A percentile compares a stretch with the other conserved stretches of the same genome.
phyloP scores from a whole-genome alignment of 2,888 invertebrate genomes.

The Mactromeris polynyma region DNA sequence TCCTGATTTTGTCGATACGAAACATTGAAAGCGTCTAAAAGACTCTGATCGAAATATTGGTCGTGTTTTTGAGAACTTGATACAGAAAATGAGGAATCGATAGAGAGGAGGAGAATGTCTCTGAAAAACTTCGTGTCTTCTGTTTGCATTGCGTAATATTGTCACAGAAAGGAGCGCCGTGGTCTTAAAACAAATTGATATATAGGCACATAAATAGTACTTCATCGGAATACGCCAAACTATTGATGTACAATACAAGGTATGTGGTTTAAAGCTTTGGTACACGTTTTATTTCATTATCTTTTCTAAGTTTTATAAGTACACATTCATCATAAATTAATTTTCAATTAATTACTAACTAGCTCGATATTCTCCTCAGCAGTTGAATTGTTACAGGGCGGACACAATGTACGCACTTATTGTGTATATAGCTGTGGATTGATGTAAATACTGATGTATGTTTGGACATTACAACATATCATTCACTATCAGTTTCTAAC shows the following conservation, averaged over 20 bases:
- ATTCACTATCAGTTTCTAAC: no score
- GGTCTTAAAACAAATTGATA: neutral
- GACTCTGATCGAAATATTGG: constrained; percentile 2
- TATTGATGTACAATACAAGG: neutral
- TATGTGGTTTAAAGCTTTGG: neutral
- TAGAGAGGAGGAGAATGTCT: neutral
- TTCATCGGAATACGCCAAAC: neutral
- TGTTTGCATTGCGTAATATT: neutral
- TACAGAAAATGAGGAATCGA: constrained; percentile 3
- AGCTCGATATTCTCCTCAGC: no score
- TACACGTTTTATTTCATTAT: neutral
- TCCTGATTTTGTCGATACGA: neutral
- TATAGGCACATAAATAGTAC: neutral
- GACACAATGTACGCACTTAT: no score
- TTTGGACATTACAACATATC: no score
- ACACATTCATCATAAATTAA: no score
- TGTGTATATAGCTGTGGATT: no score
- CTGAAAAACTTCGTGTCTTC: neutral
- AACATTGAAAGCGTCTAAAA: neutral
- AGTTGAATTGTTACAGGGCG: no score
- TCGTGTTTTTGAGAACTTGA: neutral
- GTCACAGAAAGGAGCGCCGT: neutral
- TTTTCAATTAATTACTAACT: no score
- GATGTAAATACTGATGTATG: no score
- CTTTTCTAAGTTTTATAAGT: neutral